Conservation (phyloP, 2,113 vertebrate species). For the Thunnus maccoyii region DNA sequence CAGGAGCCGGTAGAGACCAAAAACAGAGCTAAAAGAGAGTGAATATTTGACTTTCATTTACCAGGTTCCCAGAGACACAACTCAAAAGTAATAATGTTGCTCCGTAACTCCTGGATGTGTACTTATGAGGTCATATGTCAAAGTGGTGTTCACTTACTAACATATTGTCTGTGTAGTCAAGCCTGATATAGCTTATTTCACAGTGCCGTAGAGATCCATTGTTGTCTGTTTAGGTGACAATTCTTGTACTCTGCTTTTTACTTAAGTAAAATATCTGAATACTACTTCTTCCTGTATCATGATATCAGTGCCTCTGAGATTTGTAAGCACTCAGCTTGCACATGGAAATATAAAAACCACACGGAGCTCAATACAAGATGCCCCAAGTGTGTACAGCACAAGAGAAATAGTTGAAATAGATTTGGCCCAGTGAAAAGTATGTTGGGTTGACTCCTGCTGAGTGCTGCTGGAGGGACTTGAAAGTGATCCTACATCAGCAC, state of each 20-base stretch:
- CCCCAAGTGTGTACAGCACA: conserved; percentile 14
- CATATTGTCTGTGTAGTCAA: too few species aligned
- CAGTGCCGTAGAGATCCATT: too few species aligned
- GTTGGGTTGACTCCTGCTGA: conserved; percentile 45
- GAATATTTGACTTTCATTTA: too few species aligned
- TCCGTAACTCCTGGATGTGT: too few species aligned
- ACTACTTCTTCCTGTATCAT: neutral
- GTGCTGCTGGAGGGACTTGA: conserved; percentile 52
- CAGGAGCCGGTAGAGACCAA: too few species aligned
- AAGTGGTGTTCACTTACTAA: too few species aligned
- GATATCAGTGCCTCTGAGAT: conserved; percentile 40
- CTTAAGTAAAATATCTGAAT: neutral
- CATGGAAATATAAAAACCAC: conserved; percentile 31
- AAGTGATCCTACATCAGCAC: conserved; percentile 52
- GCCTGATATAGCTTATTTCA: too few species aligned
- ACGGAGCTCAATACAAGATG: conserved; percentile 40
- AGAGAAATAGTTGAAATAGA: conserved; percentile 37
- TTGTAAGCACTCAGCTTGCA: conserved; percentile 18
- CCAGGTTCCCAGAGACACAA: too few species aligned
- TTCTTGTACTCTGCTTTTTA: neutral
- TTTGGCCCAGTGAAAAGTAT: conserved; percentile 37
- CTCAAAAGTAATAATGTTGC: too few species aligned
- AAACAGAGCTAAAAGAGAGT: too few species aligned
- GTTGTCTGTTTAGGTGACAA: too few species aligned
- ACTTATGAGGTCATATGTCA: too few species aligned